Conservation (phyloP, 2,888 invertebrate species). For the Galeruca laticollis region DNA sequence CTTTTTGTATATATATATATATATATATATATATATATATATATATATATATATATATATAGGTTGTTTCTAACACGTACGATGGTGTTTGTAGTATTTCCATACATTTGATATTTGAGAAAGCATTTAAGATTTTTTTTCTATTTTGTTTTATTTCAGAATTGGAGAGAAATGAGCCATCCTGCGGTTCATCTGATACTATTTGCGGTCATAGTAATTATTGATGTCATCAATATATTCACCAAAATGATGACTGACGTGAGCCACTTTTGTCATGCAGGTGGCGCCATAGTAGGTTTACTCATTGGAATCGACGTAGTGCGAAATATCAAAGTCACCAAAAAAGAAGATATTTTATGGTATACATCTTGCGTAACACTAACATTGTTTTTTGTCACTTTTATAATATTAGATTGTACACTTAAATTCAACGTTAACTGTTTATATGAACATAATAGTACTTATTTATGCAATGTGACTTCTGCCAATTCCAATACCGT, state of each 20-base stretch:
- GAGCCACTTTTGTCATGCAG: constrained; percentile 87
- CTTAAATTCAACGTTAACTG: background rate
- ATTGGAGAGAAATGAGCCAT: constrained; percentile 95
- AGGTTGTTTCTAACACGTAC: too few species aligned
- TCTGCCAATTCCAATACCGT: background rate
- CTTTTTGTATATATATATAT: too few species aligned
- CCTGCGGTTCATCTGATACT: constrained; percentile 49
- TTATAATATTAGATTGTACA: background rate
- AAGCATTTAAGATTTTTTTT: too few species aligned
- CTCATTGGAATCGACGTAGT: constrained; percentile 75
- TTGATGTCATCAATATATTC: constrained; percentile 32
- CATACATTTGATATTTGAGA: too few species aligned
- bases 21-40: too few species aligned
- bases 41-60: too few species aligned
- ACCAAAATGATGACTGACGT: too few species aligned
- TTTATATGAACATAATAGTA: background rate
- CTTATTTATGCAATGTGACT: too few species aligned
- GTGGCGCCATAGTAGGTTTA: constrained; percentile 81
- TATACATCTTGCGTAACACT: constrained; percentile 15
- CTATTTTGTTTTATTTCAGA: constrained; percentile 74
- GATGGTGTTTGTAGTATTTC: too few species aligned
- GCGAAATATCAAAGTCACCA: constrained; percentile 72
- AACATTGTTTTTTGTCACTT: background rate
- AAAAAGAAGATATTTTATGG: constrained; percentile 73
- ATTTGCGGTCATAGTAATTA: constrained; percentile 45